A percentile compares a stretch with the other conserved stretches of the same genome.
phyloP scores from a whole-genome alignment of 2,888 invertebrate genomes.

The Callinectes sapidus region DNA sequence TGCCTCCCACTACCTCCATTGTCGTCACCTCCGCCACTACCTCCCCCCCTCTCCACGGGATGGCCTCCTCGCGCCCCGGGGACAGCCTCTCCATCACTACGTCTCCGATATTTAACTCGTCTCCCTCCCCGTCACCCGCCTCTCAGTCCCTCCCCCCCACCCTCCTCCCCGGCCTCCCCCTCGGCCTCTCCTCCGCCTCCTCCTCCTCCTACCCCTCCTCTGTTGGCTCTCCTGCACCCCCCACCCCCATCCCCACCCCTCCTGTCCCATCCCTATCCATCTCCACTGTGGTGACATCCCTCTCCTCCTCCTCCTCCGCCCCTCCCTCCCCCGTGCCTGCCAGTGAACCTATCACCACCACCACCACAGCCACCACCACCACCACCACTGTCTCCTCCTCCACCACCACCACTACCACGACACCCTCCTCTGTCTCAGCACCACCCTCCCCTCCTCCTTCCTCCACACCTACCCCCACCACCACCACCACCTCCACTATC shows the following conservation, averaged over 20 bases:
- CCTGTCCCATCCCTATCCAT: slow-evolving; percentile 65
- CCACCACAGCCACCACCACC: slow-evolving; percentile 41
- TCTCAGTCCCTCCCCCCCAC: slow-evolving; percentile 59
- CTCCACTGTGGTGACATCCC: slow-evolving; percentile 49
- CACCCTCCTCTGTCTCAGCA: slow-evolving; percentile 39
- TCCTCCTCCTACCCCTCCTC: slow-evolving; percentile 55
- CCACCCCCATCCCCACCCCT: slow-evolving; percentile 67
- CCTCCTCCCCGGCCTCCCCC: slow-evolving; percentile 55
- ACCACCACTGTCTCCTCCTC: slow-evolving; percentile 13
- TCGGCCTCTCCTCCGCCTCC: slow-evolving; percentile 7
- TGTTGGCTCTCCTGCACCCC: slow-evolving; percentile 60
- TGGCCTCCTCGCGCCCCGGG: slow-evolving; percentile 41
- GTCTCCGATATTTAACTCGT: slow-evolving; percentile 47
- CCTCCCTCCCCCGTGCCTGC: slow-evolving; percentile 35
- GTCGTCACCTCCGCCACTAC: slow-evolving; percentile 55
- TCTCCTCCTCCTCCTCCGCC: not conserved
- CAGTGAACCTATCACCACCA: slow-evolving; percentile 5
- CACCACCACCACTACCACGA: slow-evolving; percentile 32
- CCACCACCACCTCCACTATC: slow-evolving; percentile 33
- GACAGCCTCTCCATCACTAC: slow-evolving; percentile 59
- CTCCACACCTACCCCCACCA: not conserved
- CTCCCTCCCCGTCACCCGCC: slow-evolving; percentile 57
- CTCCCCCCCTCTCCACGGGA: slow-evolving; percentile 57
- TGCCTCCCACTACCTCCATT: slow-evolving; percentile 68
- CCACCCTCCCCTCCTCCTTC: slow-evolving; percentile 30